Conservation (phyloP, 2,113 vertebrate genomes). For the Chaenocephalus aceratus region DNA sequence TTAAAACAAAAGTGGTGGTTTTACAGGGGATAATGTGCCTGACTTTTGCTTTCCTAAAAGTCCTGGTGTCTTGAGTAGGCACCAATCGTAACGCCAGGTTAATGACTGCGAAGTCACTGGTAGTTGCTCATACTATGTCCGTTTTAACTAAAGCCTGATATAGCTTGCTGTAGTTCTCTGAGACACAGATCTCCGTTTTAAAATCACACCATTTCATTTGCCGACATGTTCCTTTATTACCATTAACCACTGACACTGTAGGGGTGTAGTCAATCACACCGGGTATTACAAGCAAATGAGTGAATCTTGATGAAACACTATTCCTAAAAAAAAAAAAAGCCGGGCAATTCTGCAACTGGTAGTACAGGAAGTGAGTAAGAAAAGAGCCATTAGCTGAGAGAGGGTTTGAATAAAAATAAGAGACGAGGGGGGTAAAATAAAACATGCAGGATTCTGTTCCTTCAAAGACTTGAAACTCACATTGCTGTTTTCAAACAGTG, state of each 20-base stretch:
- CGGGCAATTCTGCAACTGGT: neutral
- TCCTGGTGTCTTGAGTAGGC: neutral
- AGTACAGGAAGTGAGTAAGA: neutral
- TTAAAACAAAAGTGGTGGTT: neutral
- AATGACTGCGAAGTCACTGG: neutral
- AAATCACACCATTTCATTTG: slow-evolving; percentile 17
- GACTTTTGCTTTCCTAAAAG: neutral
- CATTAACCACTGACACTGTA: slow-evolving; percentile 2
- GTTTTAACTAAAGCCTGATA: neutral
- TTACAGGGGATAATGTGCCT: neutral
- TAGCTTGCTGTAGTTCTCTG: neutral
- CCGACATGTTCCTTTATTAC: slow-evolving; percentile 11
- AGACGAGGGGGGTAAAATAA: slow-evolving; percentile 13
- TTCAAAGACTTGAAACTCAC: slow-evolving; percentile 52
- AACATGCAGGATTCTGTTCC: slow-evolving; percentile 14
- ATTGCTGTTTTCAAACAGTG: slow-evolving; percentile 61
- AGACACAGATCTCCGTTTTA: slow-evolving; percentile 3
- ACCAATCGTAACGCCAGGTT: neutral
- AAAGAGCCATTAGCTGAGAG: slow-evolving; percentile 27
- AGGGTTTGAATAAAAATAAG: slow-evolving; percentile 8
- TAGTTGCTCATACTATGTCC: neutral
- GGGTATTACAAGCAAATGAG: neutral
- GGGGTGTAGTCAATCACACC: slow-evolving; percentile 5
- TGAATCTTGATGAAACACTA: neutral
- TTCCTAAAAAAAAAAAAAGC: neutral